Conservation (phyloP, 35 echinoderm and acorn worm species). For the Lytechinus pictus region DNA sequence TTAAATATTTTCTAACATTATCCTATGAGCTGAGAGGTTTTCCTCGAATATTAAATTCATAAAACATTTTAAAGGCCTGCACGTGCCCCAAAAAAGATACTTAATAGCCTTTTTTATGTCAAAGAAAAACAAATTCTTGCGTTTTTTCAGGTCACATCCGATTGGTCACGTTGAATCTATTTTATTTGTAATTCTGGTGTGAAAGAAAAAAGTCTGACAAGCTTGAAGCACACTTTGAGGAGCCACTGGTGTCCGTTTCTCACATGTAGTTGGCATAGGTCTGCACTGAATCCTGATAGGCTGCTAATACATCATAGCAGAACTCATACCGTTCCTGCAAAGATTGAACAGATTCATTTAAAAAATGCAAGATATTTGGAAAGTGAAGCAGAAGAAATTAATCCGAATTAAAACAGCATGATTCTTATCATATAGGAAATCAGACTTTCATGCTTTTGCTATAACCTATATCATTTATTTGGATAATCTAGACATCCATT, state of each 20-base stretch:
- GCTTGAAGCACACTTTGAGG: not conserved
- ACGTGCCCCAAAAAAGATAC: no score
- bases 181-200: not conserved
- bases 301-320: conserved; percentile 17
- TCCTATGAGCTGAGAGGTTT: not conserved
- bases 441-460: no score
- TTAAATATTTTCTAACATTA: not conserved
- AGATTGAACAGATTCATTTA: not conserved
- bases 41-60: no score
- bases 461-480: no score
- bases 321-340: conserved; percentile 43
- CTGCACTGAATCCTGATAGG: conserved; percentile 32
- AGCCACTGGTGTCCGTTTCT: not conserved
- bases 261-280: conserved; percentile 38
- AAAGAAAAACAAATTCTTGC: not conserved
- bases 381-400: not conserved
- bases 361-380: not conserved
- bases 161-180: not conserved
- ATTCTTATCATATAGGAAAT: no score
- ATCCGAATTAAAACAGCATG: no score
- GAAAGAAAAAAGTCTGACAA: not conserved
- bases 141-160: no score
- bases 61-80: no score
- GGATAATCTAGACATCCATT: no score
- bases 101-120: not conserved